Conservation (phyloP, 2,888 invertebrate genomes). For the Drosophila quinaria region DNA sequence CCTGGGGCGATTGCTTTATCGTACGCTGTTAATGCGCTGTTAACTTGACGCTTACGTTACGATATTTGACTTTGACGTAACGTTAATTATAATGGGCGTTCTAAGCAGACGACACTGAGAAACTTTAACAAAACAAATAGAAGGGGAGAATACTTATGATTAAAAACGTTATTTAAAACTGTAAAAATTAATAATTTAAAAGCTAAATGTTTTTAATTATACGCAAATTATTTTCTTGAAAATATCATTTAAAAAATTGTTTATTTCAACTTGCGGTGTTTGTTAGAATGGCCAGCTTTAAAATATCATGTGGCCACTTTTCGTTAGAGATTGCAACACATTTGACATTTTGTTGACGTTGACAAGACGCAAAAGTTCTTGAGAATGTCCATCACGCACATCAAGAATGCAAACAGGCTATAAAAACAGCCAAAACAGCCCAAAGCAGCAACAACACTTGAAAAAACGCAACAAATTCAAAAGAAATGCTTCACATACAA, state of each 20-base stretch:
- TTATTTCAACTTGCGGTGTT: slow-evolving; percentile 25
- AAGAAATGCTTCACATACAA: slow-evolving; percentile 44
- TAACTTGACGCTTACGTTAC: slow-evolving; percentile 48
- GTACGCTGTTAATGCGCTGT: slow-evolving; percentile 31
- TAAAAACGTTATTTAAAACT: too few species aligned
- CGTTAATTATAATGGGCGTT: slow-evolving; percentile 8
- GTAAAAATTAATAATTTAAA: too few species aligned
- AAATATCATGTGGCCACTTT: slow-evolving; percentile 51
- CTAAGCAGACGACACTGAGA: not conserved
- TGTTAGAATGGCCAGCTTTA: slow-evolving; percentile 50
- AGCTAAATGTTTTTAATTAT: not conserved
- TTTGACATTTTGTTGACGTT: slow-evolving; percentile 67
- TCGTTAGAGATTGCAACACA: slow-evolving; percentile 62
- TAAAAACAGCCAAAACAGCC: slow-evolving; percentile 28
- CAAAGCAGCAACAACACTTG: slow-evolving; percentile 26
- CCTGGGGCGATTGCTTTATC: slow-evolving; percentile 31
- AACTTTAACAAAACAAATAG: not conserved
- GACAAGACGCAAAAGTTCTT: slow-evolving; percentile 69
- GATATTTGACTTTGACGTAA: slow-evolving; percentile 43
- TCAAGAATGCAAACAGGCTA: slow-evolving; percentile 47
- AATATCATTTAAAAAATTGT: not conserved
- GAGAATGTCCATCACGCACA: slow-evolving; percentile 74
- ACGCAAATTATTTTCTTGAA: not conserved
- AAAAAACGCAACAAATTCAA: slow-evolving; percentile 56
- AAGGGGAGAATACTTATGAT: not conserved